phyloP scores from a whole-genome alignment of 2,113 vertebrate species.

The Osmerus eperlanus region DNA sequence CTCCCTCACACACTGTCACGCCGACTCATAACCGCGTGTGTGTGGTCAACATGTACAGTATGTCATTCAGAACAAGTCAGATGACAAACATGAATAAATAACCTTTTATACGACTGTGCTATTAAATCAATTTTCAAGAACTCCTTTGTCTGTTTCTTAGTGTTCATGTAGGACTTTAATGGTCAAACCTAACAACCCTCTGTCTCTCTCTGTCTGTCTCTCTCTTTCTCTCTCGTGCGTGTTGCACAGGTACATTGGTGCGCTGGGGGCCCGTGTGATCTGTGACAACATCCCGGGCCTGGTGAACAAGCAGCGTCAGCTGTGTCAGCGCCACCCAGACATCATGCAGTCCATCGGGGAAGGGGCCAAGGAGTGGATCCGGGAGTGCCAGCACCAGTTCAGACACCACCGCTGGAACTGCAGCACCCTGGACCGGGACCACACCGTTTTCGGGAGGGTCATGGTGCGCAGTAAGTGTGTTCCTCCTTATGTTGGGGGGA shows the following conservation, averaged over 20 bases:
- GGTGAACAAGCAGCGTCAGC: slow-evolving; percentile 75
- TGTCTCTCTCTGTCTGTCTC: background rate
- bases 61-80: background rate
- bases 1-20: slow-evolving; percentile 24
- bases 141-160: background rate
- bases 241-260: slow-evolving; percentile 2
- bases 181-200: background rate
- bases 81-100: too few species aligned
- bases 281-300: slow-evolving; percentile 82
- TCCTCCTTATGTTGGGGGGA: background rate
- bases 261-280: slow-evolving; percentile 52
- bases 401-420: slow-evolving; percentile 86
- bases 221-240: background rate
- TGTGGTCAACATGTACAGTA: background rate
- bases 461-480: slow-evolving; percentile 81
- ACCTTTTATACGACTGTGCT: slow-evolving; percentile 12
- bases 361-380: slow-evolving; percentile 80
- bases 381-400: slow-evolving; percentile 87
- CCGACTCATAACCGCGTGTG: slow-evolving; percentile 15
- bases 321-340: slow-evolving; percentile 85
- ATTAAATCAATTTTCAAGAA: slow-evolving; percentile 1
- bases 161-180: background rate
- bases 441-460: slow-evolving; percentile 71
- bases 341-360: slow-evolving; percentile 82
- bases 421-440: slow-evolving; percentile 84